Conservation (phyloP, 2,888 invertebrate species). For the Meloe dianella region DNA sequence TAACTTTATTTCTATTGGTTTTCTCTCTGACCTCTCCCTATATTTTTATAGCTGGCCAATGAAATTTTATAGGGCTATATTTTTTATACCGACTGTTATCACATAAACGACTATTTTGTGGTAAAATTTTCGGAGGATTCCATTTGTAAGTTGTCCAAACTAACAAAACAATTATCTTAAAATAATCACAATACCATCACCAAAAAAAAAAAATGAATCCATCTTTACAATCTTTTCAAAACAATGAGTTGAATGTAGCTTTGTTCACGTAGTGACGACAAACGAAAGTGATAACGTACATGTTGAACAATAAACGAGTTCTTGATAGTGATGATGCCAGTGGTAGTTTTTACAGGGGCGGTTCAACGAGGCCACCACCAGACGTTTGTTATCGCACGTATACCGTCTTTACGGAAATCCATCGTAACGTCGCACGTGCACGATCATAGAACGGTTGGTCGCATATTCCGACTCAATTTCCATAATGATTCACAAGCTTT, state of each 20-base stretch:
- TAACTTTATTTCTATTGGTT: conserved; percentile 28
- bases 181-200: too few relatives aligned
- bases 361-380: conserved; percentile 24
- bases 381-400: conserved; percentile 59
- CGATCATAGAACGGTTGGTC: conserved; percentile 50
- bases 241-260: not conserved
- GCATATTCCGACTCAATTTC: conserved; percentile 52
- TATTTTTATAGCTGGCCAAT: conserved; percentile 34
- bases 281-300: conserved; percentile 35
- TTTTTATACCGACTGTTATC: conserved; percentile 32
- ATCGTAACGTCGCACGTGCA: conserved; percentile 54
- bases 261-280: not conserved
- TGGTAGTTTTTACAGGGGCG: not conserved
- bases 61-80: conserved; percentile 33
- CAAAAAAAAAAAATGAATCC: too few relatives aligned
- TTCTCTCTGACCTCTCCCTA: conserved; percentile 28
- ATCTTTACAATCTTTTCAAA: too few relatives aligned
- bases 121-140: conserved; percentile 11
- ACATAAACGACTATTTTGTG: conserved; percentile 30
- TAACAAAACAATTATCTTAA: too few relatives aligned
- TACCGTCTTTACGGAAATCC: conserved; percentile 60
- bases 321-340: not conserved
- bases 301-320: conserved; percentile 24
- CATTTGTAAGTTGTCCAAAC: not conserved
- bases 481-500: conserved; percentile 45